A percentile compares a stretch with the other conserved stretches of the same genome.
Evolutionary conservation across 1,140 invertebrate species (phyloP).

Genomic region (Goniozus legneri): DNA sequence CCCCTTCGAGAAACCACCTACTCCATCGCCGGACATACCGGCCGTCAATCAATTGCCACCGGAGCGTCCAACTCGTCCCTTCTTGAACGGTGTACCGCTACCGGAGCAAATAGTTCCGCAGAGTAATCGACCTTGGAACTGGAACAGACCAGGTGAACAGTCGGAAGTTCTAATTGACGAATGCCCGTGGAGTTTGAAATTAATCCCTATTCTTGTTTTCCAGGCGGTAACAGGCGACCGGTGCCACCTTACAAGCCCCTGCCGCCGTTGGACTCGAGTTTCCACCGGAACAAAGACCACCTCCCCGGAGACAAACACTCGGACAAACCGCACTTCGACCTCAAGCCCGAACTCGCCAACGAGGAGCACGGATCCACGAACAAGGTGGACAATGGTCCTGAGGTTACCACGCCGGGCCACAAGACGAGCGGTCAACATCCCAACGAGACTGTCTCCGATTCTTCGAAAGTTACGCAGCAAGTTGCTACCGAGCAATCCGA

Average conservation of each 20-base stretch:
- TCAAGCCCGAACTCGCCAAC: slow-evolving; percentile 15
- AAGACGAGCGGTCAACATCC: not conserved
- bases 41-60: slow-evolving; percentile 65
- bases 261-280: slow-evolving; percentile 34
- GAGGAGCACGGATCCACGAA: slow-evolving; percentile 15
- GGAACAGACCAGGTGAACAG: slow-evolving; percentile 38
- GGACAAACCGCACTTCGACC: slow-evolving; percentile 22
- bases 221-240: slow-evolving; percentile 45
- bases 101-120: slow-evolving; percentile 71
- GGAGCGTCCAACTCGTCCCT: slow-evolving; percentile 54
- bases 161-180: too few relatives aligned
- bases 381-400: slow-evolving; percentile 18
- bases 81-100: slow-evolving; percentile 66
- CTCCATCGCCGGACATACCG: slow-evolving; percentile 52
- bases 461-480: too few relatives aligned
- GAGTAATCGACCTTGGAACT: slow-evolving; percentile 54
- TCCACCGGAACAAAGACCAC: slow-evolving; percentile 26
- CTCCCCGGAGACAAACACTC: slow-evolving; percentile 14
- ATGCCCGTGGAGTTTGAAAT: too few relatives aligned
- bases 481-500: too few relatives aligned
- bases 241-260: slow-evolving; percentile 58
- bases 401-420: too few relatives aligned
- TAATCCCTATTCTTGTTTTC: not conserved
- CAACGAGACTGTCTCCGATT: too few relatives aligned
- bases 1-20: slow-evolving; percentile 52